Evolutionary conservation across 2,888 invertebrate species (phyloP).

Genomic region (Amphipyra berbera): DNA sequence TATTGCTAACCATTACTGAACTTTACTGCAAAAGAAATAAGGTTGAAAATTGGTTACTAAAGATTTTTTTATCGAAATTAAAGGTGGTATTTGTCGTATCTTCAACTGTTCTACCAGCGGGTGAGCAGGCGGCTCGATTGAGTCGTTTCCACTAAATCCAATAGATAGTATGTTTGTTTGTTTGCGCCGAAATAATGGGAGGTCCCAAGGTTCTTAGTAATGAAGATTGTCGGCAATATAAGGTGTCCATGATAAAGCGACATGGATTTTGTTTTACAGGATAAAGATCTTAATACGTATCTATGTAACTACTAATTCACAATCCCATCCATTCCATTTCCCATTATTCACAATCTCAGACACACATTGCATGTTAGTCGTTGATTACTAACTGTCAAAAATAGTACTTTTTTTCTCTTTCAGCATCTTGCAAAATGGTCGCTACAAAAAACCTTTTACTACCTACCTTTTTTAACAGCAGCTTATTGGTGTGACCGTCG

Average conservation of each 20-base stretch:
- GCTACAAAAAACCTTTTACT: no score
- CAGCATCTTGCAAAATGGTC: no score
- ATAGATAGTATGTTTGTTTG: slow-evolving; percentile 73
- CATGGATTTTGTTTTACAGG: slow-evolving; percentile 17
- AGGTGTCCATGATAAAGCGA: slow-evolving; percentile 23
- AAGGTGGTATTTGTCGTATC: slow-evolving; percentile 63
- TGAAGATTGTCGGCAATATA: slow-evolving; percentile 41
- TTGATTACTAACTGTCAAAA: no score
- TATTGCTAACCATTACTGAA: slow-evolving; percentile 11
- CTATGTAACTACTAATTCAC: no score
- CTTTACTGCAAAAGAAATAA: fast-evolving
- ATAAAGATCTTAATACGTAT: background rate
- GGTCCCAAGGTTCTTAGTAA: slow-evolving; percentile 78
- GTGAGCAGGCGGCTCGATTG: slow-evolving; percentile 78
- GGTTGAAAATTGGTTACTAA: slow-evolving; percentile 25
- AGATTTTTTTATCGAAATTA: slow-evolving; percentile 29
- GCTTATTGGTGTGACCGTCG: no score
- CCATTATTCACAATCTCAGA: no score
- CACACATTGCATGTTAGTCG: no score
- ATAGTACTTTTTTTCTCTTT: no score
- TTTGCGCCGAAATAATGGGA: slow-evolving; percentile 74
- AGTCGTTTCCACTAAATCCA: slow-evolving; percentile 76
- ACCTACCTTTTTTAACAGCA: no score
- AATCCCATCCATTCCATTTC: no score
- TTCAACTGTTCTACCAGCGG: slow-evolving; percentile 71